A percentile compares a stretch with the other conserved stretches of the same genome.
These are phyloP conservation scores for Andrena trimmerana DNA, from an alignment of 2,888 invertebrate genomes.

Conservation along the genomic window DNA sequence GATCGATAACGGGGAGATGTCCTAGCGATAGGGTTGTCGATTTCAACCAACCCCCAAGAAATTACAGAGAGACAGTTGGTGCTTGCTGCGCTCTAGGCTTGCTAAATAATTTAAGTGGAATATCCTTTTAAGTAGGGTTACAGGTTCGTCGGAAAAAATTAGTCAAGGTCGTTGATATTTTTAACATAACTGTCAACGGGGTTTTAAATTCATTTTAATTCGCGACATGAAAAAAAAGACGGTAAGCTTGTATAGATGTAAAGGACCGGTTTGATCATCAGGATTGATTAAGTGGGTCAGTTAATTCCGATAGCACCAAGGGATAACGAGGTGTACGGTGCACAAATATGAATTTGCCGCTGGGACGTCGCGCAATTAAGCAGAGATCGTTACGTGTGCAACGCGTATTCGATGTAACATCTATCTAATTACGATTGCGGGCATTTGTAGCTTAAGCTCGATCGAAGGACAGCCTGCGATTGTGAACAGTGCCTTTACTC, in stretches of 20 bases:
- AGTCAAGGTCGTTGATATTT: not conserved
- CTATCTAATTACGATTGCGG: slow-evolving; percentile 33
- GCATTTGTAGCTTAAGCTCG: not conserved
- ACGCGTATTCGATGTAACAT: slow-evolving; percentile 19
- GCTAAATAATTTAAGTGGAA: too few relatives aligned
- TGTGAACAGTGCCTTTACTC: slow-evolving; percentile 37
- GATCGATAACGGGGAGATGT: not conserved
- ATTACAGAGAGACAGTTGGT: too few relatives aligned
- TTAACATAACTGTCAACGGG: not conserved
- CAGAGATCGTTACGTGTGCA: slow-evolving; percentile 38
- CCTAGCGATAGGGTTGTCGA: not conserved
- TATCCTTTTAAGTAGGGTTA: too few relatives aligned
- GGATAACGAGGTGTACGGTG: slow-evolving; percentile 24
- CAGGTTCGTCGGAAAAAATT: not conserved
- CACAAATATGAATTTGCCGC: slow-evolving; percentile 40
- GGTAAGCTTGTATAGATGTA: not conserved
- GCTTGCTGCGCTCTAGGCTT: too few relatives aligned
- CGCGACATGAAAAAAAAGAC: not conserved
- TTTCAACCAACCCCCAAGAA: not conserved
- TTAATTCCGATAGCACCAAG: slow-evolving; percentile 22
- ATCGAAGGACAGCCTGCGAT: slow-evolving; percentile 12
- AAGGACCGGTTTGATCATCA: slow-evolving; percentile 8
- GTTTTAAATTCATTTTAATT: not conserved
- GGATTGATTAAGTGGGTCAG: slow-evolving; percentile 42
- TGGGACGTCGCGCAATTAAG: slow-evolving; percentile 33